A percentile compares a stretch with the other conserved stretches of the same genome.
These are phyloP conservation scores for Takifugu ocellatus DNA, from an alignment of 2,797 vertebrate species.

Conservation along the genomic window DNA sequence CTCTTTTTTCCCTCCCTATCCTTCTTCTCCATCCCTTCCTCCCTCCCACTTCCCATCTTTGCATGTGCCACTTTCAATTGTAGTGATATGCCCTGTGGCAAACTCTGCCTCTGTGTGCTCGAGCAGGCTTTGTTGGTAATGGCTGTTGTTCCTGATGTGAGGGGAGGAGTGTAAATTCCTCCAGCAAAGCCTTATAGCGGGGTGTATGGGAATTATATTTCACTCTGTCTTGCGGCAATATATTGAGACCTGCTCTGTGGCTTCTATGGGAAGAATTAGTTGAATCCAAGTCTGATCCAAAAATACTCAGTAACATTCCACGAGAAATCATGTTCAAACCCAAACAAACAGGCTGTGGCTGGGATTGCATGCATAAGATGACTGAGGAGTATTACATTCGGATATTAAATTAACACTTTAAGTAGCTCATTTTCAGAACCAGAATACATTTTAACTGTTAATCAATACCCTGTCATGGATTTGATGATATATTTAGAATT, in stretches of 20 bases:
- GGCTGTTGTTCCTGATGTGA: conserved; percentile 75
- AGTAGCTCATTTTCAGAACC: background rate
- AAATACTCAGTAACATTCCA: conserved; percentile 30
- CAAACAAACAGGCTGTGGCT: no score
- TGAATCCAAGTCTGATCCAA: no score
- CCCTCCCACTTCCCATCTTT: conserved; percentile 74
- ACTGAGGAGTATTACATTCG: background rate
- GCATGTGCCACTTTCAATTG: conserved; percentile 83
- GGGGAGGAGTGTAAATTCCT: conserved; percentile 72
- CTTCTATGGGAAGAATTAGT: conserved; percentile 37
- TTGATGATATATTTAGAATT: no score
- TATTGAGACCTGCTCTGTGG: conserved; percentile 16
- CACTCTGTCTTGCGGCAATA: conserved; percentile 45
- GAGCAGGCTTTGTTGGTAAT: conserved; percentile 75
- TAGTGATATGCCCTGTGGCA: conserved; percentile 80
- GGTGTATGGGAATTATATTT: conserved; percentile 59
- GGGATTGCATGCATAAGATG: no score
- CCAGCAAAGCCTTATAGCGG: conserved; percentile 49
- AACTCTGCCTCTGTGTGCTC: conserved; percentile 69
- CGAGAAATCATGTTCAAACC: conserved; percentile 29
- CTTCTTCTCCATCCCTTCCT: conserved; percentile 18
- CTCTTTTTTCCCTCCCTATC: conserved; percentile 45
- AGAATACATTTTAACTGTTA: background rate
- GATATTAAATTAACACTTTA: background rate
- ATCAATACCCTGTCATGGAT: no score